Conservation (phyloP, 30 jellyfish, hydroid and myxozoan genomes). For the Haliclystus octoradiatus region DNA sequence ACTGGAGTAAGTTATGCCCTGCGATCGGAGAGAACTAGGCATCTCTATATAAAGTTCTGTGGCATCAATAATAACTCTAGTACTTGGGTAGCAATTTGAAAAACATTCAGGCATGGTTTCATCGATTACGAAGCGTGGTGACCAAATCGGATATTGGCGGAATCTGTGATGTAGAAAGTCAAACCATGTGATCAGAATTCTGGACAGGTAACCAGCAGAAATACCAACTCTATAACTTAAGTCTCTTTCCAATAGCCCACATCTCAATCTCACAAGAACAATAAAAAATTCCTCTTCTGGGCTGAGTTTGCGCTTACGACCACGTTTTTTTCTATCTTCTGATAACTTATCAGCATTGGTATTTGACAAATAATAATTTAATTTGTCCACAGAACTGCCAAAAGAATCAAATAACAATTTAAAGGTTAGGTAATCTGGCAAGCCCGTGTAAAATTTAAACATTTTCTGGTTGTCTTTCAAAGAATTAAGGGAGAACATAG, state of each 20-base stretch:
- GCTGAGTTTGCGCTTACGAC: conserved; percentile 21
- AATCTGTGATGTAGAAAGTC: conserved; percentile 19
- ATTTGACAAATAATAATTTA: conserved; percentile 7
- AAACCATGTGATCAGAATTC: conserved; percentile 9
- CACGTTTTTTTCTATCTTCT: conserved; percentile 8
- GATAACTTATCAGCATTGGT: conserved; percentile 1
- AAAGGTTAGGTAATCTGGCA: conserved; percentile 3
- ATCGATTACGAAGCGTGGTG: conserved; percentile 4
- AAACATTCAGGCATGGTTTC: conserved; percentile 28
- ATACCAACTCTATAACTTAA: not conserved
- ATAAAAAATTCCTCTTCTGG: conserved; percentile 50
- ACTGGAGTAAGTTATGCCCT: conserved; percentile 18
- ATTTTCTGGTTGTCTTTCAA: conserved; percentile 13
- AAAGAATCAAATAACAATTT: conserved; percentile 10
- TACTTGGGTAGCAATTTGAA: conserved; percentile 11
- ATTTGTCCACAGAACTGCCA: conserved; percentile 9
- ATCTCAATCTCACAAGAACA: conserved; percentile 22
- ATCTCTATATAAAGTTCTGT: conserved; percentile 27
- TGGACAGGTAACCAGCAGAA: conserved; percentile 1
- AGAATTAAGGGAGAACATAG: conserved; percentile 4
- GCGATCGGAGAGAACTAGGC: conserved; percentile 23
- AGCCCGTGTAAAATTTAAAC: conserved; percentile 22
- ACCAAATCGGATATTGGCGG: conserved; percentile 27
- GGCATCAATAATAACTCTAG: conserved; percentile 24
- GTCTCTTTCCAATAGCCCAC: conserved; percentile 19